These are phyloP conservation scores for Nudaria mundana DNA, from an alignment of 2,888 invertebrate species.

Conservation along the genomic window DNA sequence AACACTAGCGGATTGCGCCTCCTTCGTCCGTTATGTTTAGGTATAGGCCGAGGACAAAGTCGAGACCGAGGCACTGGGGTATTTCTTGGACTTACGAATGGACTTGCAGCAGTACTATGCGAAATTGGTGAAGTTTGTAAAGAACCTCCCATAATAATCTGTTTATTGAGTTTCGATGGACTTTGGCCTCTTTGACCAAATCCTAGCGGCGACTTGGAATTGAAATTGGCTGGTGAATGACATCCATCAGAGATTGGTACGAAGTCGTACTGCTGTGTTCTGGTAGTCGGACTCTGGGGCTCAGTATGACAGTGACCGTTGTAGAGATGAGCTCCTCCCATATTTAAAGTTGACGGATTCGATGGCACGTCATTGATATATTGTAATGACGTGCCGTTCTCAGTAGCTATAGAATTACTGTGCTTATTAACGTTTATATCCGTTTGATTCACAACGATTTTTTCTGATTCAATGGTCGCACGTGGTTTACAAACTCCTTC, in stretches of 20 bases:
- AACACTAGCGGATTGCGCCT: constrained; percentile 59
- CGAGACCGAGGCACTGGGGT: constrained; percentile 87
- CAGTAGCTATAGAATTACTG: constrained; percentile 42
- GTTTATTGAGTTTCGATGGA: constrained; percentile 60
- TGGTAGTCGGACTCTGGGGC: constrained; percentile 88
- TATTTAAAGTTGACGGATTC: constrained; percentile 40
- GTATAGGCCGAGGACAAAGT: constrained; percentile 77
- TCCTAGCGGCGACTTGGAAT: constrained; percentile 67
- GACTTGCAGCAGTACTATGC: constrained; percentile 87
- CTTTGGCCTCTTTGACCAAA: constrained; percentile 63
- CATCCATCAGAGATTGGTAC: constrained; percentile 92
- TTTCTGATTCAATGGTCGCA: constrained; percentile 34
- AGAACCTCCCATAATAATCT: constrained; percentile 63
- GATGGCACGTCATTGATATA: constrained; percentile 43
- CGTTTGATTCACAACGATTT: constrained; percentile 36
- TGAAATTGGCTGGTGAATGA: constrained; percentile 81
- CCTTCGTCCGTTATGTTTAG: constrained; percentile 64
- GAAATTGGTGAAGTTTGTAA: constrained; percentile 73
- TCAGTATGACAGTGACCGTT: constrained; percentile 74
- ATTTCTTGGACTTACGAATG: constrained; percentile 91
- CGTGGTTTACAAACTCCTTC: constrained; percentile 66
- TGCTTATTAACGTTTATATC: constrained; percentile 44
- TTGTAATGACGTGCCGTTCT: constrained; percentile 51
- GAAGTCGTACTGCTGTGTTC: constrained; percentile 91
- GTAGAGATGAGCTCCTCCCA: constrained; percentile 50